phyloP scores from a whole-genome alignment of 2,888 invertebrate species.

The Epirrhoe alternata region DNA sequence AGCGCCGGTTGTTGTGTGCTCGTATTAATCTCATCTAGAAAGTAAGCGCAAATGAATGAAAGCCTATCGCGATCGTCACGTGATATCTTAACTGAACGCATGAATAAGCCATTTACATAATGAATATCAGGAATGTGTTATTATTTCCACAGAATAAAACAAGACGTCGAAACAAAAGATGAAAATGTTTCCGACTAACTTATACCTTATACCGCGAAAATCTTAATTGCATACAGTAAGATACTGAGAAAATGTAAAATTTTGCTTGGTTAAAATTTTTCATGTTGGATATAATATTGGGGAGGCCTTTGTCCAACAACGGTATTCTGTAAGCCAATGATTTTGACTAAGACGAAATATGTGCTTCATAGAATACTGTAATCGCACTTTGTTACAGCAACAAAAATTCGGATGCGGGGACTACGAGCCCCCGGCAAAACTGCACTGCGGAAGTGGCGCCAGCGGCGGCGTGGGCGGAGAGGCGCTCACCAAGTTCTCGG shows the following conservation, averaged over 20 bases:
- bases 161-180: constrained; percentile 9
- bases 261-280: neutral
- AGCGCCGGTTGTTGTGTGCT: neutral
- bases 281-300: neutral
- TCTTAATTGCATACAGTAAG: too few relatives aligned
- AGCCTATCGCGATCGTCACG: constrained; percentile 43
- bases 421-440: constrained; percentile 92
- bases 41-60: constrained; percentile 13
- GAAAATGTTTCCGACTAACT: constrained; percentile 24
- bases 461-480: constrained; percentile 79
- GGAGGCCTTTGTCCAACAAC: neutral
- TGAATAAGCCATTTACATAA: constrained; percentile 54
- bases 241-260: neutral
- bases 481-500: constrained; percentile 91
- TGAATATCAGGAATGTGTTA: constrained; percentile 42
- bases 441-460: constrained; percentile 80
- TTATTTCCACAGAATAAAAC: constrained; percentile 18
- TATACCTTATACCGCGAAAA: neutral
- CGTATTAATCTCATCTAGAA: constrained; percentile 7
- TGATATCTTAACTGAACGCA: constrained; percentile 46
- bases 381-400: constrained; percentile 86
- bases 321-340: neutral
- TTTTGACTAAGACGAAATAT: neutral
- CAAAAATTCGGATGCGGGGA: constrained; percentile 92
- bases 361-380: neutral